phyloP scores from a whole-genome alignment of 2,888 invertebrate species.

The Campoplex nolae region DNA sequence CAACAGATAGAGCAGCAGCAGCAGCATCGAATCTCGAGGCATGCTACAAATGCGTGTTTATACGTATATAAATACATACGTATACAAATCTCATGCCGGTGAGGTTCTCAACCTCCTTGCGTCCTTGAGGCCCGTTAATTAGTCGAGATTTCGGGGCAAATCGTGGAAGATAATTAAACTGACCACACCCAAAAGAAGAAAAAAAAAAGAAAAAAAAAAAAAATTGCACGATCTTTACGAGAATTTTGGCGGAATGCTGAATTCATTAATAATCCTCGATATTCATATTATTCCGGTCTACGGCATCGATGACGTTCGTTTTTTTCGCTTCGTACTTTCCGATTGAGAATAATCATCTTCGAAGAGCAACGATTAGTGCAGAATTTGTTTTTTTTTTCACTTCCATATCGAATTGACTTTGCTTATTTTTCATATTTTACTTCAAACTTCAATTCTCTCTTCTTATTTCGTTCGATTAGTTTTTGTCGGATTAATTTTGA shows the following conservation, averaged over 20 bases:
- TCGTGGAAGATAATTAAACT: constrained; percentile 60
- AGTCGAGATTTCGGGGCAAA: constrained; percentile 49
- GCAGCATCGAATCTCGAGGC: background rate
- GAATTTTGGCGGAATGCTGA: constrained; percentile 10
- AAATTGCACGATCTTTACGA: constrained; percentile 44
- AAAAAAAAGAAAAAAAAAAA: too few relatives aligned
- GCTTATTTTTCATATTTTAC: background rate
- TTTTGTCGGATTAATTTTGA: constrained; percentile 14
- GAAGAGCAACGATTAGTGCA: background rate
- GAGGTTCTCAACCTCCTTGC: constrained; percentile 58
- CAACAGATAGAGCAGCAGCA: constrained; percentile 19
- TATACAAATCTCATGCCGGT: constrained; percentile 24
- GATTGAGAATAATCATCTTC: too few relatives aligned
- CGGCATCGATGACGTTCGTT: background rate
- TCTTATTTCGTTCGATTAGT: background rate
- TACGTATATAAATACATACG: background rate
- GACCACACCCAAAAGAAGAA: constrained; percentile 60
- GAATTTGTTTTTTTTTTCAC: background rate
- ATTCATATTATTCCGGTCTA: background rate
- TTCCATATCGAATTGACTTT: background rate
- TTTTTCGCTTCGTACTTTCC: background rate
- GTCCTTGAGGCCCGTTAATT: constrained; percentile 66
- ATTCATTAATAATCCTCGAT: constrained; percentile 3
- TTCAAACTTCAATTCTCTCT: background rate
- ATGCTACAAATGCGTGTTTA: background rate